phyloP scores from a whole-genome alignment of 2,113 vertebrate species.

The Ammospiza nelsoni region DNA sequence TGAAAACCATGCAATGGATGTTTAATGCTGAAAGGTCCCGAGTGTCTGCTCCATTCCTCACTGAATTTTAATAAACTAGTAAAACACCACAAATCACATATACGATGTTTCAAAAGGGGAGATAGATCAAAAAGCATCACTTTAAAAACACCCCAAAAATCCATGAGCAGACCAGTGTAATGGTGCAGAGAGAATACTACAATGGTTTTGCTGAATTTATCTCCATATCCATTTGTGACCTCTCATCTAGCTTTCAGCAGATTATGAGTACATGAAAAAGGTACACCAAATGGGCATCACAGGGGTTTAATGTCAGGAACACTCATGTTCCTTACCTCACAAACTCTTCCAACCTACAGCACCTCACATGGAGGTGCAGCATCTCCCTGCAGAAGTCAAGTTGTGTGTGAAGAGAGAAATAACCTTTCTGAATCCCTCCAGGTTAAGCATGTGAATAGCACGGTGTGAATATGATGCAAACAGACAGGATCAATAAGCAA shows the following conservation, averaged over 20 bases:
- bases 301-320: neutral
- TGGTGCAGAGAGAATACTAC: neutral
- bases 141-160: neutral
- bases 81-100: neutral
- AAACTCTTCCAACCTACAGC: neutral
- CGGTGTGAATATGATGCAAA: neutral
- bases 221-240: neutral
- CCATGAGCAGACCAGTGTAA: neutral
- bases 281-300: neutral
- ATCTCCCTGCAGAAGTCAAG: neutral
- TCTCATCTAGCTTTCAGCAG: neutral
- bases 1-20: neutral
- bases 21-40: neutral
- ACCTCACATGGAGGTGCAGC: neutral
- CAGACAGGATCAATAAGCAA: slow-evolving; percentile 33
- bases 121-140: neutral
- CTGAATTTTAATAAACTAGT: neutral
- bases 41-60: neutral
- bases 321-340: neutral
- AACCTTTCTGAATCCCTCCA: neutral
- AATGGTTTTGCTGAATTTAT: neutral
- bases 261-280: neutral
- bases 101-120: neutral
- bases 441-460: neutral
- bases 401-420: neutral